Evolutionary conservation across 1,140 invertebrate genomes (phyloP).

Genomic region (Penaeus indicus): DNA sequence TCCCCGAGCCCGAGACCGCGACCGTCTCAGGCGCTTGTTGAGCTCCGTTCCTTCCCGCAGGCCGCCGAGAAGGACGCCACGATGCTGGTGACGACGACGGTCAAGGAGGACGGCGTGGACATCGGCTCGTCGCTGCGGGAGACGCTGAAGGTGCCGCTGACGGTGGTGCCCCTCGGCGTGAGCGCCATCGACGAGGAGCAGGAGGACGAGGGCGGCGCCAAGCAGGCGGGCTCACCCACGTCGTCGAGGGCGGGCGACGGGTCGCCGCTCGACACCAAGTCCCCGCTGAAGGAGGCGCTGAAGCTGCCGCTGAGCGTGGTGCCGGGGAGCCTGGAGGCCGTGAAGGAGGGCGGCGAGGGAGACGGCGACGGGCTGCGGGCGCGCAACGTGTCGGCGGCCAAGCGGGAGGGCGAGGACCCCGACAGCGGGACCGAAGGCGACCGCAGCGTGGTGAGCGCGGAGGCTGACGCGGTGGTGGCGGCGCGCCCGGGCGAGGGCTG

Average conservation of each 20-base stretch:
- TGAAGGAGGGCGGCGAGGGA: conserved; percentile 8
- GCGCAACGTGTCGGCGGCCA: too few relatives aligned
- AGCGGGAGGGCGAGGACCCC: conserved; percentile 19
- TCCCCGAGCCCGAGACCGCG: too few relatives aligned
- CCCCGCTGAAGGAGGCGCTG: conserved; percentile 50
- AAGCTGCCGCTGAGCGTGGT: conserved; percentile 50
- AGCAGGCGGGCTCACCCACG: neutral
- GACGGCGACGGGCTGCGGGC: conserved; percentile 30
- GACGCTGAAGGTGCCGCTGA: conserved; percentile 60
- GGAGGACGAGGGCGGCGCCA: conserved; percentile 9
- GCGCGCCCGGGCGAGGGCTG: neutral
- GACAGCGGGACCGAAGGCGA: conserved; percentile 26
- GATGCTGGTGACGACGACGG: conserved; percentile 60
- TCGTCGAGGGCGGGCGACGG: neutral
- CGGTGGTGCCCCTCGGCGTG: conserved; percentile 57
- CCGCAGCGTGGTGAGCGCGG: conserved; percentile 54
- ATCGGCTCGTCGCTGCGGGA: conserved; percentile 59
- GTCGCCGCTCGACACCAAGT: conserved; percentile 28
- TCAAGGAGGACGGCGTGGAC: conserved; percentile 58
- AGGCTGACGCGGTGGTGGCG: conserved; percentile 40
- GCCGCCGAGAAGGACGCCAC: conserved; percentile 59
- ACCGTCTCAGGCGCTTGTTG: neutral
- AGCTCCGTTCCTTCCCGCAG: conserved; percentile 24
- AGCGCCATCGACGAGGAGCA: conserved; percentile 39
- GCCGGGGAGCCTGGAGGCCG: conserved; percentile 26